Base-by-base conservation (phyloP, 2,888 invertebrate genomes). In the Hypselothyrea guttata region DNA sequence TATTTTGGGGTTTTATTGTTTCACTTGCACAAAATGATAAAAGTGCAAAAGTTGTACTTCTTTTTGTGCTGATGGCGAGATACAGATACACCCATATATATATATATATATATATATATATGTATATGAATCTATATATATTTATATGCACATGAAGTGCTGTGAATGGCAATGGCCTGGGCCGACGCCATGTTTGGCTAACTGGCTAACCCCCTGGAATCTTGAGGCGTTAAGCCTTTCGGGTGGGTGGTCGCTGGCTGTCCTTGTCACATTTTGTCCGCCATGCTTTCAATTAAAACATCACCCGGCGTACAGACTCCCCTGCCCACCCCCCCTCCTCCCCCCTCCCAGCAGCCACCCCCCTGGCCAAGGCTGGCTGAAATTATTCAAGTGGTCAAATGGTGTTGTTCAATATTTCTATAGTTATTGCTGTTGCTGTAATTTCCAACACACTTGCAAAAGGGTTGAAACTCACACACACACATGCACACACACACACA, bases 311-410 rank as follows among this genome's bases (percentile, higher is more conserved):
- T 7, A 4, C 27, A 7, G 22, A 22, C 40, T 7, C 1, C 15
- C n/a, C 38, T 18, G 7, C n/a, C 18, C 27, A 1, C 11, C 4
- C 37, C 12, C 47, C 4, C n/a, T 3, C 31, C 5, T 9, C 12
- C 30, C 15, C 16, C 12, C n/a, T 58, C 40, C 15, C 12, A 27
- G 30, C 37, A 40, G 38, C 60, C 56, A 51, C 48, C 52, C 52
- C n/a, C n/a, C n/a, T n/a, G n/a, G n/a, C n/a, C n/a, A n/a, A n/a
- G n/a, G 61, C 51, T 71, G 56, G 54, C 62, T 63, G 40, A 58
- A 81, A 81, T 84, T 81, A 78, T 84, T 84, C 79, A 81, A 81
- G 79, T 81, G 79, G 79, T 81, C 79, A 81, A 77, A 81, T 84
- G 84, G 79, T 81, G 79, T 84, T 81, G 81, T 83, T 79, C 81